These are phyloP conservation scores for Odontothrips loti DNA, from an alignment of 2,888 invertebrate genomes.

Conservation along the genomic window DNA sequence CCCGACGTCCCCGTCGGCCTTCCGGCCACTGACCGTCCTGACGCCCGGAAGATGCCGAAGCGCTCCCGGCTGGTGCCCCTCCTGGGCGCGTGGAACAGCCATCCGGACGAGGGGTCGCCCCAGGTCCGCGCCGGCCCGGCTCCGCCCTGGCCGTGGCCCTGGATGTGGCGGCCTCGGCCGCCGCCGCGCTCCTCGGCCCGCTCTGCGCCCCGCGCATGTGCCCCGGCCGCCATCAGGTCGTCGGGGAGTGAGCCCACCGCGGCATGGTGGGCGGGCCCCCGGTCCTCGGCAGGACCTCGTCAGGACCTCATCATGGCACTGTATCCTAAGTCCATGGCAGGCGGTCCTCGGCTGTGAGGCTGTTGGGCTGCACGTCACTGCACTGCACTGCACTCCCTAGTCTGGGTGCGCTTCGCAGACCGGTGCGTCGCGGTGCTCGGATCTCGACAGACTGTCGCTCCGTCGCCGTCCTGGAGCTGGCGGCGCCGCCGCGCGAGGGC, in stretches of 20 bases:
- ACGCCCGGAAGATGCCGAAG: slow-evolving; percentile 15
- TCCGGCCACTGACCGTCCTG: not conserved
- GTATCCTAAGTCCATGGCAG: no score
- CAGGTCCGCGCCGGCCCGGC: not conserved
- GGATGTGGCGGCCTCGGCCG: not conserved
- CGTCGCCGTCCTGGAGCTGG: not conserved
- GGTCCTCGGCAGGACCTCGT: not conserved
- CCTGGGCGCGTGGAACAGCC: not conserved
- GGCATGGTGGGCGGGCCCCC: not conserved
- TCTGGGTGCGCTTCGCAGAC: no score
- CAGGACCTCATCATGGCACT: not conserved
- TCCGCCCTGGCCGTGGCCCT: not conserved
- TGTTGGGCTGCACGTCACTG: not conserved
- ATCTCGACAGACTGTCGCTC: not conserved
- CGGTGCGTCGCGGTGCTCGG: no score
- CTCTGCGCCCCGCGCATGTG: not conserved
- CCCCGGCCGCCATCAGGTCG: slow-evolving; percentile 1
- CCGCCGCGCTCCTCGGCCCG: not conserved
- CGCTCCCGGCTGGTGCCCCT: slow-evolving; percentile 3
- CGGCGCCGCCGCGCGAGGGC: no score
- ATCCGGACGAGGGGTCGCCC: not conserved
- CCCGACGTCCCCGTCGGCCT: not conserved
- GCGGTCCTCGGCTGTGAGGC: no score
- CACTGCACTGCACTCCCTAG: no score
- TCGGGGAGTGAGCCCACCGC: not conserved